Base-by-base conservation (phyloP, 1,140 invertebrate species). In the Charaxes varanes region DNA sequence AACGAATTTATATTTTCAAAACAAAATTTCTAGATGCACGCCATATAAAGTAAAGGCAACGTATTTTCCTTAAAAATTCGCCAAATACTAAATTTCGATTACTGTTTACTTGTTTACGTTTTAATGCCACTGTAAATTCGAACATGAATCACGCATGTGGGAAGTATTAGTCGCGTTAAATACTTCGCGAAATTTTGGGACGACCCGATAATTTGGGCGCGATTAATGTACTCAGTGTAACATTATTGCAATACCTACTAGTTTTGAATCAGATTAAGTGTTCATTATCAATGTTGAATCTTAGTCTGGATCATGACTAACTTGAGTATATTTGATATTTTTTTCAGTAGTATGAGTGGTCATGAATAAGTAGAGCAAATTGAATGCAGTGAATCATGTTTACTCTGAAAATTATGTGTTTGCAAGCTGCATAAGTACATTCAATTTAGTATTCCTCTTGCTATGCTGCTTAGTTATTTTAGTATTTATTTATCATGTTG, bases 121-220 rank as follows among this genome's bases (percentile, higher is more conserved):
- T 6, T 28, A 6, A 6, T 16, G 7, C 12, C 8, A 44, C 17
- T 16, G 36, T 11, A 44, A 16, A 43, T 14, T 31, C 18, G 24
- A 34, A 33, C 21, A 26, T 58, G 55, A 59, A 36, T 59, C 55
- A 59, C 34, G 22, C 28, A 43, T 44, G 51, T 54, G 45, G 51
- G 51, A 40, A 40, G 53, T 24, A 13, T 23, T 31, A 19, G 5
- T 4, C 4, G 28, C 16, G 51, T 17, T 32, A 31, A 41, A 19
- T 31, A 24, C 21, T 41, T 42, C 28, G 22, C 24, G 23, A 34
- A 40, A 13, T 21, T 30, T 48, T 41, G 8, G 21, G 11, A 48
- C 33, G 19, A 30, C 18, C 23, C 10, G 22, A 21, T 32, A 23
- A 21, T 15, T 38, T 18, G 3, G 5, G 7, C 8, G 28, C 28